Evolutionary conservation across 2,797 vertebrate species (phyloP).

Genomic region (Podarcis siculus): DNA sequence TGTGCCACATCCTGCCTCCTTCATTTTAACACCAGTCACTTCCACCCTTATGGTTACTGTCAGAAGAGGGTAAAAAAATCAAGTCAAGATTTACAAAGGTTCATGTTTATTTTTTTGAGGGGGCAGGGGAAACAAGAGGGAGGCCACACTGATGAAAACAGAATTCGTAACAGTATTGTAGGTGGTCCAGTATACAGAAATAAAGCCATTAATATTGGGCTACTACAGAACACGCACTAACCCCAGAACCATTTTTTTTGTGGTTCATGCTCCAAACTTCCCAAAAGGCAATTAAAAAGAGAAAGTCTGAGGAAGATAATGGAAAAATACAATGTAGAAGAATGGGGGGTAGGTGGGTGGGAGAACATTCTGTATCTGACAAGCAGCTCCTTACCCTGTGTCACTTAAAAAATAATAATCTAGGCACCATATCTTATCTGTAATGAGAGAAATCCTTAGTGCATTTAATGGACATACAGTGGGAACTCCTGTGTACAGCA

Average conservation of each 20-base stretch:
- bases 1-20: no score
- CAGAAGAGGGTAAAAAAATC: neutral
- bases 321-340: no score
- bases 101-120: conserved; percentile 1
- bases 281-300: no score
- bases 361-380: neutral
- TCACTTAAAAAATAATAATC: neutral
- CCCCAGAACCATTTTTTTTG: no score
- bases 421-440: neutral
- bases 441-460: no score
- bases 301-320: neutral
- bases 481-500: no score
- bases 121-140: neutral
- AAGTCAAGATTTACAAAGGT: neutral
- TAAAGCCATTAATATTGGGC: neutral
- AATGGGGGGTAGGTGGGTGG: no score
- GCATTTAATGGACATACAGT: no score
- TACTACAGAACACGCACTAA: neutral
- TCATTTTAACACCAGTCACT: no score
- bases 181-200: neutral
- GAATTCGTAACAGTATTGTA: neutral
- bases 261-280: neutral
- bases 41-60: no score
- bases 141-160: no score
- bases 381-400: no score